Evolutionary conservation across 2,888 invertebrate genomes (phyloP), one percentile per base, ranked within the genome.

Genomic region (Arge pagana): DNA sequence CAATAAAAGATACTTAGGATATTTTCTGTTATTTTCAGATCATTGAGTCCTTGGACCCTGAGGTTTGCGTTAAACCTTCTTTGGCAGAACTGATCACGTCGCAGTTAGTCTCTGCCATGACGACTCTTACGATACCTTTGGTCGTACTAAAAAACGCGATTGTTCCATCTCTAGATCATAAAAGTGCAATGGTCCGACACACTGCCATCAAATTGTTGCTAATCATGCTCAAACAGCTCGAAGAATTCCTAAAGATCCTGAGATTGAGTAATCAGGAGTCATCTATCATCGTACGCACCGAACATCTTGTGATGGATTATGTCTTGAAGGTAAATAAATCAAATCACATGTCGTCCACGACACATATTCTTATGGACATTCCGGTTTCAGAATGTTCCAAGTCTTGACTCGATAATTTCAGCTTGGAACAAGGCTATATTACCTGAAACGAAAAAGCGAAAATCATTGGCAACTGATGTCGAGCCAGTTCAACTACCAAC

Each of bases 71-170:
- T 36, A 76, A 81, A 16, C 68, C 73, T 16, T 80, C 77, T 64
- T 76, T 81, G 57, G 57, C 63, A 7, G 78, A 80, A 50, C 68
- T 85, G 7, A 79, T 70, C 56, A 59, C 79, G 11, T 60, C 74
- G n/a, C 84, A 85, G 73, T 78, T 83, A 23, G 75, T 79, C 1
- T 81, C 78, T 58, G 80, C 81, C 55, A 70, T 82, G 2, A 65
- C 80, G 60, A 81, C 79, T 56, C 68, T 82, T 1, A 78, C 79
- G 15, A 62, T 83, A 52, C 83, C 85, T 3, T 70, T 76, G 10
- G 75, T 78, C 11, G 65, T 84, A 43, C 57, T 84, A 28, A 83
- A 81, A 70, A 57, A 55, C 19, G 62, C 67, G 10, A 57, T 74
- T 30, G 26, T 56, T 3, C 65, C 65, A 31, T 61, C 72, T 16